A percentile compares a stretch with the other conserved stretches of the same genome.
Evolutionary conservation across 2,888 invertebrate species (phyloP).

Genomic region (Clistopyga incitator): DNA sequence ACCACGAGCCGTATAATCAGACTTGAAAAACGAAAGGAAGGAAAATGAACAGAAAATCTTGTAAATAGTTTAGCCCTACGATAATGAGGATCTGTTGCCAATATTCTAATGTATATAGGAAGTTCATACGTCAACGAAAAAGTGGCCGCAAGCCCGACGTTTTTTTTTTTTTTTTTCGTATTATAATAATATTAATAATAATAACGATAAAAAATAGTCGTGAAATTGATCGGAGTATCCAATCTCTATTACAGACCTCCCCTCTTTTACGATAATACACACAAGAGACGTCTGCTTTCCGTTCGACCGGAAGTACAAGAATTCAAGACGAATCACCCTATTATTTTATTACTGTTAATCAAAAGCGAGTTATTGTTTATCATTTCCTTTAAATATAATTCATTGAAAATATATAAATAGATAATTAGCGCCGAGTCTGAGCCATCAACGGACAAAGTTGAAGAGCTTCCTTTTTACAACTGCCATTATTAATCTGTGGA

Average conservation of each 20-base stretch:
- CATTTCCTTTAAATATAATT: conserved; percentile 13
- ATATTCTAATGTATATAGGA: conserved; percentile 66
- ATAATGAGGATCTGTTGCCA: conserved; percentile 67
- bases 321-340: conserved; percentile 24
- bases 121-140: conserved; percentile 60
- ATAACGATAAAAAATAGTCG: conserved; percentile 25
- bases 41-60: conserved; percentile 51
- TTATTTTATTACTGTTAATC: conserved; percentile 17
- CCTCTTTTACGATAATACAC: conserved; percentile 39
- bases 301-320: conserved; percentile 25
- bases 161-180: conserved; percentile 57
- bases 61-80: conserved; percentile 66
- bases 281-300: conserved; percentile 36
- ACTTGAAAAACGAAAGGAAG: conserved; percentile 19
- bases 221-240: conserved; percentile 42
- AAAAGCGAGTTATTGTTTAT: conserved; percentile 34
- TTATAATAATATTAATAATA: conserved; percentile 30
- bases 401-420: conserved; percentile 16
- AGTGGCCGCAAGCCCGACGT: conserved; percentile 46
- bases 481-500: conserved; percentile 58
- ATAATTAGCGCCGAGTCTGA: conserved; percentile 50
- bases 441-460: conserved; percentile 48
- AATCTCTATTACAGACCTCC: conserved; percentile 33
- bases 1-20: conserved; percentile 54
- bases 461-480: conserved; percentile 63